Base-by-base conservation (phyloP, 2,888 invertebrate species). In the Callinectes sapidus region DNA sequence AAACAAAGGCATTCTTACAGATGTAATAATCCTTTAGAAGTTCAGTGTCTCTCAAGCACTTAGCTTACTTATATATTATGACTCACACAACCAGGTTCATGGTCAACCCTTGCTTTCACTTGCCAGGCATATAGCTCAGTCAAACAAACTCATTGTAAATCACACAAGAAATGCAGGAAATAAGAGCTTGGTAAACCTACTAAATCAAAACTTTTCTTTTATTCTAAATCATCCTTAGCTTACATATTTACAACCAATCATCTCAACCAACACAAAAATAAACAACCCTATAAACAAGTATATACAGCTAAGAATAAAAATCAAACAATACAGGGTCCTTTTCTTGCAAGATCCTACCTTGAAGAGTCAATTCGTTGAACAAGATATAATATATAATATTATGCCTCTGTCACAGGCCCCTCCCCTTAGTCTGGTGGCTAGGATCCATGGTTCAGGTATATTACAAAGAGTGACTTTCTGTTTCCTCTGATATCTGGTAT, bases 221-320 rank as follows among this genome's bases (percentile, higher is more conserved):
- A 91, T 28, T 42, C 39, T 90, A 81, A 92, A 92, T 81, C 61
- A 90, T 88, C 86, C 89, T 91, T 93, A 93, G n/a, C 71, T 89
- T 89, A 90, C 35, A 35, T 92, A 91, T 93, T 39, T 93, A 93
- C 93, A 93, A 93, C 93, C 93, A 93, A 93, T 93, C 77, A 54
- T 77, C 66, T 90, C 91, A 93, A 93, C 42, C 91, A 93, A 93
- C 93, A 91, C 77, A 88, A 86, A 91, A 91, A 90, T 91, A 91
- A 93, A 87, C 93, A 92, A 93, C 54, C 89, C 93, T 93, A 91
- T 93, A 93, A 91, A 91, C 90, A 89, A 93, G 61, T 90, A 93
- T 93, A 89, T 93, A 93, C 87, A 91, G 35, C 77, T 89, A 91
- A 91, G 35, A 91, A 93, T 88, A 18, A 88, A 77, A 91, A 86